Percentiles rank a stretch among this genome's conserved stretches.
These are phyloP conservation scores for Halichoerus grypus DNA, from an alignment of 2,113 vertebrate genomes.

Conservation along the genomic window DNA sequence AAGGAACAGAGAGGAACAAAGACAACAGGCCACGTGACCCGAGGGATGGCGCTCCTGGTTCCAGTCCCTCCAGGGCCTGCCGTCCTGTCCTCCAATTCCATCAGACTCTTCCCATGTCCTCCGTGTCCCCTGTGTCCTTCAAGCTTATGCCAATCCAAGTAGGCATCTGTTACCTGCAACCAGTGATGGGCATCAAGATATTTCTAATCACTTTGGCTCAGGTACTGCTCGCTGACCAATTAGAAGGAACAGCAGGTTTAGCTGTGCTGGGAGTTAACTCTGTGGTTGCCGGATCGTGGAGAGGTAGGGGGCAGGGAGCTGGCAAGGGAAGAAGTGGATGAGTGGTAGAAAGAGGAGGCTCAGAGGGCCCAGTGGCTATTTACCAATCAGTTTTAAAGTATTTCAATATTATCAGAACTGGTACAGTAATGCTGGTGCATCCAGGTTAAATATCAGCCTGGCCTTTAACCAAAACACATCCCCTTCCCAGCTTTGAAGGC, in stretches of 20 bases:
- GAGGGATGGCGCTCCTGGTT: background rate
- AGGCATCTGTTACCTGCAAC: background rate
- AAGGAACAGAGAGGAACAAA: background rate
- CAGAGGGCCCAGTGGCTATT: background rate
- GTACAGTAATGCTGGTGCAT: no score
- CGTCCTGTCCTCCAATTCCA: background rate
- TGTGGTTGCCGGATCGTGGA: background rate
- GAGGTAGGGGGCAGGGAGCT: background rate
- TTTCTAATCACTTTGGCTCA: background rate
- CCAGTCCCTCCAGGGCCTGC: background rate
- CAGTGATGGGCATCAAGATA: background rate
- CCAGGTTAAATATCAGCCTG: background rate
- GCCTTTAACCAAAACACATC: background rate
- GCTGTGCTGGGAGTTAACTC: background rate
- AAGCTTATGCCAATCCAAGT: background rate
- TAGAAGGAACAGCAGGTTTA: background rate
- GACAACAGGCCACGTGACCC: background rate
- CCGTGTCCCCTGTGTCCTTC: background rate
- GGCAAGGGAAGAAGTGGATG: background rate
- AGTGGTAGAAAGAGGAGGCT: background rate
- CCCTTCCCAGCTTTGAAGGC: background rate
- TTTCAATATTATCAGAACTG: background rate
- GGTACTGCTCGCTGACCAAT: background rate
- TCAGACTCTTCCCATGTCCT: background rate
- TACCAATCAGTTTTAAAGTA: background rate